A percentile compares a stretch with the other conserved stretches of the same genome.
phyloP scores from a whole-genome alignment of 2,888 invertebrate species.

The Antitype chi region DNA sequence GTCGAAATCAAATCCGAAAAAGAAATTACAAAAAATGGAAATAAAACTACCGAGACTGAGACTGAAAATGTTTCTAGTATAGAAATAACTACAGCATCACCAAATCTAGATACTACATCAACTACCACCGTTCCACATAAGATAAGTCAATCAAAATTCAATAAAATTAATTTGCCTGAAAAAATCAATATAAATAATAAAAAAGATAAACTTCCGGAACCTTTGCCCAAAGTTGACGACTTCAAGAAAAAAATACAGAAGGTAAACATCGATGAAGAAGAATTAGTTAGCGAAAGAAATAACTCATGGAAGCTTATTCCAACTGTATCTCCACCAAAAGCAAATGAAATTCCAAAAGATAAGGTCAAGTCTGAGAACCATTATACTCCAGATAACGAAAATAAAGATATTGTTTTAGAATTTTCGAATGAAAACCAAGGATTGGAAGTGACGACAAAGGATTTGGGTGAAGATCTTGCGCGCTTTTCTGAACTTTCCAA shows the following conservation, averaged over 20 bases:
- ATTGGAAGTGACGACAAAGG: conserved; percentile 93
- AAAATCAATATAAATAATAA: conserved; percentile 60
- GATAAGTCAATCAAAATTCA: conserved; percentile 57
- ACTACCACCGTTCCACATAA: conserved; percentile 50
- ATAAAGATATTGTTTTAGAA: conserved; percentile 84
- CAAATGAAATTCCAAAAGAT: conserved; percentile 81
- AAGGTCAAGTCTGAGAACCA: conserved; percentile 80
- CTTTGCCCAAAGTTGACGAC: conserved; percentile 84
- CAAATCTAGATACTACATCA: conserved; percentile 40
- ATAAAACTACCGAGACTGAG: conserved; percentile 35
- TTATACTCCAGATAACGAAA: conserved; percentile 72
- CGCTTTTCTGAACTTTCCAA: conserved; percentile 95
- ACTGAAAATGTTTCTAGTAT: conserved; percentile 23
- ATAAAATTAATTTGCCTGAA: conserved; percentile 63
- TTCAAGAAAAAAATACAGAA: conserved; percentile 88
- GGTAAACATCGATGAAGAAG: conserved; percentile 87
- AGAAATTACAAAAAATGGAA: conserved; percentile 44
- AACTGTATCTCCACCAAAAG: conserved; percentile 89
- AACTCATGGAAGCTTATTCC: conserved; percentile 91
- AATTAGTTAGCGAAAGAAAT: conserved; percentile 82
- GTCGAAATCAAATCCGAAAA: conserved; percentile 24
- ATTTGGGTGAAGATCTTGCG: conserved; percentile 94
- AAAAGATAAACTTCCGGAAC: conserved; percentile 71
- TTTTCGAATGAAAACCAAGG: conserved; percentile 91
- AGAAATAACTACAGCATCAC: conserved; percentile 46